Percentiles rank a stretch among this genome's conserved stretches.
phyloP scores from a whole-genome alignment of 2,113 vertebrate species.

The Dipodomys ordii region DNA sequence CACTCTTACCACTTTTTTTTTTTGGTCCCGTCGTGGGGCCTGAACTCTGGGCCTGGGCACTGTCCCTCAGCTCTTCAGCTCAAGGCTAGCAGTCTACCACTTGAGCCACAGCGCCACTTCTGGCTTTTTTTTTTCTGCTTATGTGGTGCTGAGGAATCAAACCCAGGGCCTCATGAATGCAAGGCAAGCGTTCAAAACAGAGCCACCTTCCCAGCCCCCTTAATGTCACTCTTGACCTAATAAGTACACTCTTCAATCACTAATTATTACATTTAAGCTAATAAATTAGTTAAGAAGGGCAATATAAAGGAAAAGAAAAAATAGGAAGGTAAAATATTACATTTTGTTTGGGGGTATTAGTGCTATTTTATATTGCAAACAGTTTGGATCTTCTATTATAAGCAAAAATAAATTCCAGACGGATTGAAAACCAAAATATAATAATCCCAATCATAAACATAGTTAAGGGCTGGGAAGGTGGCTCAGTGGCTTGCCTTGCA shows the following conservation, averaged over 20 bases:
- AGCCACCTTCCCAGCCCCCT: too few relatives aligned
- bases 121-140: too few relatives aligned
- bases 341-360: conserved; percentile 53
- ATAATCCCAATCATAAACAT: conserved; percentile 55
- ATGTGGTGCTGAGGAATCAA: too few relatives aligned
- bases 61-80: too few relatives aligned
- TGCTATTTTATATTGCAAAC: neutral
- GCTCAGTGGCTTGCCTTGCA: too few relatives aligned
- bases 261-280: conserved; percentile 4
- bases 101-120: too few relatives aligned
- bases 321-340: conserved; percentile 21
- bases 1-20: too few relatives aligned
- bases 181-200: too few relatives aligned
- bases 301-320: neutral
- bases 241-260: neutral
- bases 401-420: conserved; percentile 49
- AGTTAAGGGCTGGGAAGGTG: neutral
- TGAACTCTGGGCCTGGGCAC: too few relatives aligned
- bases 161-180: too few relatives aligned
- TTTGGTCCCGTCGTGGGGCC: too few relatives aligned
- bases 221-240: conserved; percentile 39
- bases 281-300: neutral
- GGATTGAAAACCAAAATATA: conserved; percentile 17
- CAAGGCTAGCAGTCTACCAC: too few relatives aligned
- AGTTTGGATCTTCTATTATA: conserved; percentile 19